Base-by-base conservation (phyloP, 2,797 vertebrate species). In the Echeneis naucrates region DNA sequence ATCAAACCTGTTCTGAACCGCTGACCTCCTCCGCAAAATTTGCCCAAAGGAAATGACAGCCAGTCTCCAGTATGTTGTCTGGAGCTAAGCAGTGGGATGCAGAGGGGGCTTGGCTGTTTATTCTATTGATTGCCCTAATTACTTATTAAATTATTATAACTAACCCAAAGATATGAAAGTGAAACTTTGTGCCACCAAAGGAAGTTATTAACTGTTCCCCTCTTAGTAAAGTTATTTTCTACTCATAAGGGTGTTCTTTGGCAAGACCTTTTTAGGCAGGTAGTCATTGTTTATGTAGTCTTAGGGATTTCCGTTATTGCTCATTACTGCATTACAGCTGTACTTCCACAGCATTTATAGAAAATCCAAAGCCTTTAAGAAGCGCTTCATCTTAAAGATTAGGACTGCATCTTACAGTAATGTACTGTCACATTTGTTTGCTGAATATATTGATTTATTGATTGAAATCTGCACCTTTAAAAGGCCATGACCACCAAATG, bases 11-110 rank as follows among this genome's bases (percentile, higher is more conserved):
- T 59, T 72, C 47, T 53, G 55, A 78, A 72, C 59, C 38, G 38
- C 47, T 62, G 68, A 67, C 58, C 59, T 80, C 58, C 51, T 55
- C 30, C 50, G 7, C 70, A 71, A 70, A 45, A 78, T 75, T 76
- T 45, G 13, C 68, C 59, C 51, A 60, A 63, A 81, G 57, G 68
- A 67, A 54, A 61, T 48, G 54, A 71, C 40, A 71, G 12, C 4
- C 21, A 19, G 47, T 77, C 54, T 65, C 37, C 19, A n/a, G 32
- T 73, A 68, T 40, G 42, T 50, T 69, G n/a, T 42, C 27, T 50
- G 23, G 9, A 40, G 44, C 26, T 5, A 12, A 21, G 45, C 4
- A 16, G 37, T 55, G 17, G 21, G 65, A 21, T 33, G 30, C 12
- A 50, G n/a, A 64, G 62, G 37, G 38, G 30, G 55, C 66, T 72